phyloP scores from a whole-genome alignment of 2,113 vertebrate genomes.

The Rousettus leschenaultii region DNA sequence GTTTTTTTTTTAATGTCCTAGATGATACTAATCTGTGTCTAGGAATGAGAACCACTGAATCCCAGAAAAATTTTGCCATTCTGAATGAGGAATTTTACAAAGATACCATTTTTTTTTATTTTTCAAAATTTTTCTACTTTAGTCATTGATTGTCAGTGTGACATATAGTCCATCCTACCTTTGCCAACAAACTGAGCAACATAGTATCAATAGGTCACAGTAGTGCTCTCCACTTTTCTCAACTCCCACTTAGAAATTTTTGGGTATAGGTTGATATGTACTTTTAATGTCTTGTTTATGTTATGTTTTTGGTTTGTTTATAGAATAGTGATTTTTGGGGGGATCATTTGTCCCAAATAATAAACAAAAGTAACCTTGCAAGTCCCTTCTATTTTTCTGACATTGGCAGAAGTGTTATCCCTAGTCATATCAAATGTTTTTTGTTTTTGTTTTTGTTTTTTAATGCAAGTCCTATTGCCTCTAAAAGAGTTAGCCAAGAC shows the following conservation, averaged over 20 bases:
- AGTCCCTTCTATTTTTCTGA: neutral
- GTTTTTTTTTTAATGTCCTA: neutral
- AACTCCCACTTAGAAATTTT: neutral
- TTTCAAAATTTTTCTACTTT: neutral
- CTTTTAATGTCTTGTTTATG: neutral
- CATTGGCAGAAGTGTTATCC: neutral
- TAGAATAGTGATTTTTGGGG: neutral
- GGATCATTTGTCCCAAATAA: neutral
- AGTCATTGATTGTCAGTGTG: neutral
- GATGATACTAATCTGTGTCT: neutral
- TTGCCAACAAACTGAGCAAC: neutral
- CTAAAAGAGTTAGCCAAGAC: neutral
- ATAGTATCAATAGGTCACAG: neutral
- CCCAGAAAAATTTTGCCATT: neutral
- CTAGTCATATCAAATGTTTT: too few relatives aligned
- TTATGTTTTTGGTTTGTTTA: neutral
- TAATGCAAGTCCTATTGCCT: neutral
- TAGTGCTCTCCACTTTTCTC: neutral
- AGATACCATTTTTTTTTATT: neutral
- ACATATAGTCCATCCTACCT: accelerated
- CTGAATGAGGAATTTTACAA: neutral
- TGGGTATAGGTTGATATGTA: neutral
- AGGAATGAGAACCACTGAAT: neutral
- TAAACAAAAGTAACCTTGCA: neutral
- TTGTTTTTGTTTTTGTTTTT: too few relatives aligned